These are phyloP conservation scores for Marisa cornuarietis DNA, from an alignment of 1,140 invertebrate genomes.

Conservation along the genomic window DNA sequence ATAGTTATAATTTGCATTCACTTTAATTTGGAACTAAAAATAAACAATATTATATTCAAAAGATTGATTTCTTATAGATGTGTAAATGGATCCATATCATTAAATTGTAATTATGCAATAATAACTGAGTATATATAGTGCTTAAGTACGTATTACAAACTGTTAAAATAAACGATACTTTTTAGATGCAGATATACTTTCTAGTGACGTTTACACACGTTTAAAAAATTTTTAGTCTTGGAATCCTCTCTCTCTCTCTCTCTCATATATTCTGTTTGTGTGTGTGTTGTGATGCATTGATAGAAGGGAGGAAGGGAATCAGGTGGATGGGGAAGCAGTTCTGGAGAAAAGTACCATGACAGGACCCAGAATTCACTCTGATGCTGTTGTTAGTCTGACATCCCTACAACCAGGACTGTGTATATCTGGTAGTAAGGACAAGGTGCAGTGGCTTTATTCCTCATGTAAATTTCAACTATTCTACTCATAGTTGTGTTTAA, in stretches of 20 bases:
- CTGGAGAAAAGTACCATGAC: constrained; percentile 6
- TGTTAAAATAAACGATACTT: too few relatives aligned
- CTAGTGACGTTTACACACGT: background rate
- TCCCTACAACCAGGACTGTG: constrained; percentile 47
- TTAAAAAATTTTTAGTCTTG: background rate
- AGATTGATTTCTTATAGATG: too few relatives aligned
- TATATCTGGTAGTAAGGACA: constrained; percentile 59
- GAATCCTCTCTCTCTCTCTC: background rate
- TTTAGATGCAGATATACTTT: background rate
- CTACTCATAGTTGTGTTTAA: too few relatives aligned
- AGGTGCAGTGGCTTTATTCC: constrained; percentile 34
- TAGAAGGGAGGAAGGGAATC: background rate
- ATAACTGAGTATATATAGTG: background rate
- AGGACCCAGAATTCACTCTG: constrained; percentile 40
- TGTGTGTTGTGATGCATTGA: background rate
- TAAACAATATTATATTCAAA: too few relatives aligned
- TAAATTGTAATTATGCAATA: background rate
- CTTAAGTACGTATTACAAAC: too few relatives aligned
- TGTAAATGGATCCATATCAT: too few relatives aligned
- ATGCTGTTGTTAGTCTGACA: constrained; percentile 53
- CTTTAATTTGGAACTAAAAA: too few relatives aligned
- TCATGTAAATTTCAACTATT: too few relatives aligned
- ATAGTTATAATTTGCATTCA: too few relatives aligned
- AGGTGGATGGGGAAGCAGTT: constrained; percentile 1
- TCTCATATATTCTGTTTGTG: background rate